phyloP scores from a whole-genome alignment of 2,797 vertebrate genomes.

The Pipistrellus nathusii region DNA sequence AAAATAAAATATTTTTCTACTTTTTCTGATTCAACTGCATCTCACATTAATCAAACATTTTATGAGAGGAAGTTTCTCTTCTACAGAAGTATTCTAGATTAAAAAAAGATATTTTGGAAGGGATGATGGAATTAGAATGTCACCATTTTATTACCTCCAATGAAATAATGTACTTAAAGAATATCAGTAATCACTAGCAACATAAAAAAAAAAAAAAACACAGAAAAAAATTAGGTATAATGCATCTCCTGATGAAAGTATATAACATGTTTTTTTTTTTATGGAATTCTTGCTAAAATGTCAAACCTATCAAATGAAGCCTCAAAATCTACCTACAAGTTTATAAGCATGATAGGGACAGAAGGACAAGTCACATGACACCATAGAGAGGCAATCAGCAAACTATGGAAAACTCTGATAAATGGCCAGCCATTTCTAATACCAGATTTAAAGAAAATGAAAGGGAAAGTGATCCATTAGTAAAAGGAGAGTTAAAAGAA shows the following conservation, averaged over 20 bases:
- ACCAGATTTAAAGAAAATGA: neutral
- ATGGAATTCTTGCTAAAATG: neutral
- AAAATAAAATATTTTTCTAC: neutral
- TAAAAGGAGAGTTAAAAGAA: neutral
- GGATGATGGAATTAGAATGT: neutral
- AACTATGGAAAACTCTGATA: neutral
- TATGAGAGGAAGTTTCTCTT: conserved; percentile 13
- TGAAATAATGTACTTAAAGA: neutral
- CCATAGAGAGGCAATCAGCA: neutral
- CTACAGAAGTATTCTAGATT: neutral
- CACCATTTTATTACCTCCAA: neutral
- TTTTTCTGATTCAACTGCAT: conserved; percentile 19
- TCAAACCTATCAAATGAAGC: neutral
- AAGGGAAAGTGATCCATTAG: neutral
- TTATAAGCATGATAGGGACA: neutral
- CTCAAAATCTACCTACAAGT: neutral
- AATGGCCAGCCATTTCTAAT: neutral
- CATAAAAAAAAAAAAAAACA: neutral
- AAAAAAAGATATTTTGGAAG: neutral
- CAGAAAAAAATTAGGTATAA: neutral
- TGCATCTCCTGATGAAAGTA: neutral
- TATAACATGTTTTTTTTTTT: neutral
- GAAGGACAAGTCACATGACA: neutral
- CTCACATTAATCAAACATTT: neutral
- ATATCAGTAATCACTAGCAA: neutral